Conservation (phyloP, 1,140 invertebrate species). For the Macrobrachium rosenbergii region DNA sequence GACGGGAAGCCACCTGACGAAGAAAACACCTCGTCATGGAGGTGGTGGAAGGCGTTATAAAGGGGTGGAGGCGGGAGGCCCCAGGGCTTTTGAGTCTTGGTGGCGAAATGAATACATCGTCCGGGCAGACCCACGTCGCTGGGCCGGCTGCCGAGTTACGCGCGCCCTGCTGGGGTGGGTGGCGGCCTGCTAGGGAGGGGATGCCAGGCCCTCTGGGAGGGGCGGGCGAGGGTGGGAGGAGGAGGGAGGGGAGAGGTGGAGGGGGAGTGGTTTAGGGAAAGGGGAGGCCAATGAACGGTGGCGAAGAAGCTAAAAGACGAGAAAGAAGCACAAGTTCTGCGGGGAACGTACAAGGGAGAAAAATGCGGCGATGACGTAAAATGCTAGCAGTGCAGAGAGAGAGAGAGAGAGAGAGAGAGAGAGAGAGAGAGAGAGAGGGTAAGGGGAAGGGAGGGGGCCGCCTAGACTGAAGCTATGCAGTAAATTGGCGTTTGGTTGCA, state of each 20-base stretch:
- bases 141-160: conserved; percentile 10
- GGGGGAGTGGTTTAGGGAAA: neutral
- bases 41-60: neutral
- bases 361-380: neutral
- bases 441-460: too few relatives aligned
- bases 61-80: conserved; percentile 8
- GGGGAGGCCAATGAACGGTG: neutral
- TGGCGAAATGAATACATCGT: conserved; percentile 20
- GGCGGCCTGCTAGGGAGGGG: neutral
- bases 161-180: neutral
- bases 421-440: neutral
- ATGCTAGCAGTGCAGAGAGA: neutral
- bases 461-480: neutral
- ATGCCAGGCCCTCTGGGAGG: neutral
- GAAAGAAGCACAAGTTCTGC: neutral
- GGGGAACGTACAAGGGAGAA: neutral
- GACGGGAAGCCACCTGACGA: neutral
- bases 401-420: neutral
- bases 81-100: neutral
- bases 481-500: too few relatives aligned
- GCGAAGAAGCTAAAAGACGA: neutral
- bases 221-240: neutral
- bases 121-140: neutral
- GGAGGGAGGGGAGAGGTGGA: neutral
- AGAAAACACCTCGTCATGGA: neutral